Percentiles rank a stretch among this genome's conserved stretches.
Evolutionary conservation across 1,140 invertebrate species (phyloP).

Genomic region (Phenacoccus solenopsis): DNA sequence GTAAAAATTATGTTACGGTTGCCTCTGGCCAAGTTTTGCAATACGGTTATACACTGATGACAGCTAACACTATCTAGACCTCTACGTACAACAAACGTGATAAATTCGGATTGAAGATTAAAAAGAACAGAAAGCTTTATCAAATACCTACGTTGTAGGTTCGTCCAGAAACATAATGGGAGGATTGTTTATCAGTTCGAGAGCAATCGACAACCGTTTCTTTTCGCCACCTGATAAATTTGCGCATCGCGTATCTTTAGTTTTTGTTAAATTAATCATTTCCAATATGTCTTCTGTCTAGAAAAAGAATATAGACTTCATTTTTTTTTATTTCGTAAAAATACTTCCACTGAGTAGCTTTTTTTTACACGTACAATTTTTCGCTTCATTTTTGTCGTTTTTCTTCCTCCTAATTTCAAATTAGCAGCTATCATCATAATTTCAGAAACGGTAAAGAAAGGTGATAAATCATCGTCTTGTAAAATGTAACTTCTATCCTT

Average conservation of each 20-base stretch:
- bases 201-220: constrained; percentile 54
- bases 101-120: too few species aligned
- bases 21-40: constrained; percentile 48
- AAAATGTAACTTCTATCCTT: too few species aligned
- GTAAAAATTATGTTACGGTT: constrained; percentile 65
- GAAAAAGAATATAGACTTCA: too few species aligned
- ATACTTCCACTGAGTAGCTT: too few species aligned
- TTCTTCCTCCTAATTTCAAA: too few species aligned
- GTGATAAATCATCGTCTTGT: too few species aligned
- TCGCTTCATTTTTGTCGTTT: too few species aligned
- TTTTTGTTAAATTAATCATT: constrained; percentile 43
- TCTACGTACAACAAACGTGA: constrained; percentile 38
- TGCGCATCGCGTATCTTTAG: constrained; percentile 43
- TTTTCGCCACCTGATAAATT: constrained; percentile 56
- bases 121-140: not conserved
- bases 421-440: too few species aligned
- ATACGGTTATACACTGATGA: constrained; percentile 60
- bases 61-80: constrained; percentile 78
- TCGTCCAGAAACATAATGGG: constrained; percentile 67
- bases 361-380: too few species aligned
- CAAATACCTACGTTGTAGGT: constrained; percentile 48
- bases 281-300: constrained; percentile 44
- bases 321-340: too few species aligned
- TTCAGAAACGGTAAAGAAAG: too few species aligned
- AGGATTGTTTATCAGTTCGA: constrained; percentile 53